A percentile compares a stretch with the other conserved stretches of the same genome.
These are phyloP conservation scores for Gryllus longicercus DNA, from an alignment of 2,888 invertebrate species.

Conservation along the genomic window DNA sequence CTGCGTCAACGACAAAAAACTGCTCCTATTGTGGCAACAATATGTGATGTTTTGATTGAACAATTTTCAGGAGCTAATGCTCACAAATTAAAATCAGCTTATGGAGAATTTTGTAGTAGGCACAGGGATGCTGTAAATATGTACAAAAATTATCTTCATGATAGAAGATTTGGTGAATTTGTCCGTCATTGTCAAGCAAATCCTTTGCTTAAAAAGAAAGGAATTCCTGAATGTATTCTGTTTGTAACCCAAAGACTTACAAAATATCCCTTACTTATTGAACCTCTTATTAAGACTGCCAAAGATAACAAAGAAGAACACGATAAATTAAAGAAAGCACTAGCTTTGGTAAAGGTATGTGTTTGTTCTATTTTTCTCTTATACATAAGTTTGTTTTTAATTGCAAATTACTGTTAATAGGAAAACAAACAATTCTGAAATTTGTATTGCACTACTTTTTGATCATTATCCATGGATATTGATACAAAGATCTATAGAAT, in stretches of 20 bases:
- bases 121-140: constrained; percentile 88
- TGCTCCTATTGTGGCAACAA: constrained; percentile 67
- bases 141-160: constrained; percentile 73
- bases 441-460: too few relatives aligned
- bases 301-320: constrained; percentile 76
- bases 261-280: constrained; percentile 89
- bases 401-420: neutral
- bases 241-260: constrained; percentile 93
- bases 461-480: too few relatives aligned
- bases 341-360: constrained; percentile 70
- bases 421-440: too few relatives aligned
- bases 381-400: neutral
- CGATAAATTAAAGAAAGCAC: constrained; percentile 72
- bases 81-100: constrained; percentile 73
- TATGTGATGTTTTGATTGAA: constrained; percentile 81
- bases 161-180: constrained; percentile 71
- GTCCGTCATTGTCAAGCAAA: constrained; percentile 82
- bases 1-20: constrained; percentile 66
- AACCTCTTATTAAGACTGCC: constrained; percentile 86
- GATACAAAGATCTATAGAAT: too few relatives aligned
- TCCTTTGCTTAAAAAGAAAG: constrained; percentile 86
- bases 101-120: constrained; percentile 88
- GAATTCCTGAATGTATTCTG: constrained; percentile 91
- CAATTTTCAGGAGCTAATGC: constrained; percentile 70
- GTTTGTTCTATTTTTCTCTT: neutral